phyloP scores from a whole-genome alignment of 1,140 invertebrate genomes.

The Whitmania pigra region DNA sequence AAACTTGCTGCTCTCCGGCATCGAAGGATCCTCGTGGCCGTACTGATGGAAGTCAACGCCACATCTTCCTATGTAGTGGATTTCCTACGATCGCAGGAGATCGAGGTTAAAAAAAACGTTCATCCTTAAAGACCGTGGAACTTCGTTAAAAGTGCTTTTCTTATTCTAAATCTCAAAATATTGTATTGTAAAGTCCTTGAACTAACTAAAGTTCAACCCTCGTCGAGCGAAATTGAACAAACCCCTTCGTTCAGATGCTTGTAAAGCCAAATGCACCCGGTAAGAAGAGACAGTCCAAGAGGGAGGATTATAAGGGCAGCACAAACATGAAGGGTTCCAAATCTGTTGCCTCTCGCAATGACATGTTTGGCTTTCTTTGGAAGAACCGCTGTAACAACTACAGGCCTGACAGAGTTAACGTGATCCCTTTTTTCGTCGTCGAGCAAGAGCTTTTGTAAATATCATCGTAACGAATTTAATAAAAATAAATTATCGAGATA shows the following conservation, averaged over 20 bases:
- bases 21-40: constrained; percentile 21
- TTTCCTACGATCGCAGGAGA: too few species aligned
- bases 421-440: neutral
- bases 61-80: constrained; percentile 51
- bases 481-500: too few species aligned
- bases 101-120: too few species aligned
- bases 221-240: constrained; percentile 22
- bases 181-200: too few species aligned
- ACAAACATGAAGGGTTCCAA: too few species aligned
- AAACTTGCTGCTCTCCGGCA: constrained; percentile 43
- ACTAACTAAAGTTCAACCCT: too few species aligned
- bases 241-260: constrained; percentile 54
- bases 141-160: neutral
- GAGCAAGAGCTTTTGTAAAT: neutral
- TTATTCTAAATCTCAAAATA: too few species aligned
- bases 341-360: neutral
- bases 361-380: neutral
- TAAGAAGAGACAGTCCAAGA: constrained; percentile 49
- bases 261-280: constrained; percentile 63
- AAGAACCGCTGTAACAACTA: neutral
- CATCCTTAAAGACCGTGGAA: neutral
- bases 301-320: constrained; percentile 59
- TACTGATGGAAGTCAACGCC: constrained; percentile 51
- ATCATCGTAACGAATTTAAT: neutral
- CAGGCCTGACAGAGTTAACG: neutral